Evolutionary conservation across 64 coral and sea anemone species (phyloP).

Genomic region (Dendrophyllia cribrosa): DNA sequence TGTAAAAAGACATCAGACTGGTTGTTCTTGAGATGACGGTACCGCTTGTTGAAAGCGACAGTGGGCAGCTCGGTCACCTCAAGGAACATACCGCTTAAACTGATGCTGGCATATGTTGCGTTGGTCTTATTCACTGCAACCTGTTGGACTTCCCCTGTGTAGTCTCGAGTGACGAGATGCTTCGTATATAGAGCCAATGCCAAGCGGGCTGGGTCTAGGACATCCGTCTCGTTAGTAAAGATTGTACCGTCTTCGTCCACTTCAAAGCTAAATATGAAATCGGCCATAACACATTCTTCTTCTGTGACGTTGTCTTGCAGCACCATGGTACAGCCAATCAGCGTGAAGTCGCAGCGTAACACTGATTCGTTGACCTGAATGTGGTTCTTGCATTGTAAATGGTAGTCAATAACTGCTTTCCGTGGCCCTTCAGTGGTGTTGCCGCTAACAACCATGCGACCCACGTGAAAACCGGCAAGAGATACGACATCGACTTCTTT

Average conservation of each 20-base stretch:
- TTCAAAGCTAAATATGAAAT: constrained; percentile 30
- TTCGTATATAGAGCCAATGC: constrained; percentile 41
- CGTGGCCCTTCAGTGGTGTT: constrained; percentile 54
- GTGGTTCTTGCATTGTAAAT: constrained; percentile 51
- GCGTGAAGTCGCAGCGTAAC: constrained; percentile 42
- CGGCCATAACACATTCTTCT: constrained; percentile 24
- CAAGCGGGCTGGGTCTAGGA: constrained; percentile 37
- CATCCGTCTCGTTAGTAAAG: constrained; percentile 28
- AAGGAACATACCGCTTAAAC: constrained; percentile 21
- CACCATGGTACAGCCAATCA: constrained; percentile 54
- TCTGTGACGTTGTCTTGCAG: constrained; percentile 37
- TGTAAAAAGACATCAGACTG: background rate
- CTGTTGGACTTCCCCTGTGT: constrained; percentile 28
- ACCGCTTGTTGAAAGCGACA: background rate
- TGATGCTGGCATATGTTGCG: constrained; percentile 29
- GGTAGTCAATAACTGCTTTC: constrained; percentile 45
- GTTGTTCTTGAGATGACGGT: background rate
- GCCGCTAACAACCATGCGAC: constrained; percentile 46
- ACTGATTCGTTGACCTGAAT: constrained; percentile 22
- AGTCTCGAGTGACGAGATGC: constrained; percentile 41
- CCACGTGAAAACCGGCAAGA: constrained; percentile 47
- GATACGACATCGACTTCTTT: constrained; percentile 47
- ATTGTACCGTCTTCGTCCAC: constrained; percentile 39
- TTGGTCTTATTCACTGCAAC: constrained; percentile 32
- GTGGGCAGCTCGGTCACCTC: constrained; percentile 26